phyloP scores from a whole-genome alignment of 2,797 vertebrate species.

The Acrossocheilus fasciatus region DNA sequence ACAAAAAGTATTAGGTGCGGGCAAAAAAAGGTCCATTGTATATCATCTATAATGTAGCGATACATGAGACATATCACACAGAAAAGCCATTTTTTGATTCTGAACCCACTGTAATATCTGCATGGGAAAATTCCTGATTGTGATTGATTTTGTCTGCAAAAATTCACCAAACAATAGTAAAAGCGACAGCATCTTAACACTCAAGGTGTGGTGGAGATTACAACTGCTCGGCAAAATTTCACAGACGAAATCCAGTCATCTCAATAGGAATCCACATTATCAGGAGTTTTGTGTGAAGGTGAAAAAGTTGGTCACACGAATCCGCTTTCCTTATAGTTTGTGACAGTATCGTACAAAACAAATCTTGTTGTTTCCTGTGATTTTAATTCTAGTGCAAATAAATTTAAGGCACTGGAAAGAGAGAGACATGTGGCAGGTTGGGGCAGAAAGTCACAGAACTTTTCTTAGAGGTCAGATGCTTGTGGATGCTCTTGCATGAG shows the following conservation, averaged over 20 bases:
- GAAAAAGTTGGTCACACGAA: too few relatives aligned
- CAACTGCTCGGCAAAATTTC: too few relatives aligned
- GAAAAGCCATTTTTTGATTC: background rate
- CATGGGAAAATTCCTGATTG: background rate
- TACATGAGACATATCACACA: background rate
- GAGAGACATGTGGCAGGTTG: background rate
- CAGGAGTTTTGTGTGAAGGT: too few relatives aligned
- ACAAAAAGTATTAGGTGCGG: background rate
- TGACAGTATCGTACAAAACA: background rate
- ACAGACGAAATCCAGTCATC: too few relatives aligned
- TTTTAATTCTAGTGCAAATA: background rate
- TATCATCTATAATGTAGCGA: background rate
- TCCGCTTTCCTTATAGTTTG: background rate
- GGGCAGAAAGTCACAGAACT: constrained; percentile 9
- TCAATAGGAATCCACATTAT: too few relatives aligned
- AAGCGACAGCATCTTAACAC: background rate
- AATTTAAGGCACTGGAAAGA: background rate
- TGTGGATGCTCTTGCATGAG: constrained; percentile 3
- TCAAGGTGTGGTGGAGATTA: background rate
- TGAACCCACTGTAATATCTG: background rate
- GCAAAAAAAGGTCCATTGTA: background rate
- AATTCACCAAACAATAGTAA: background rate
- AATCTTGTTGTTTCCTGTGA: background rate
- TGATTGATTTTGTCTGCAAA: background rate
- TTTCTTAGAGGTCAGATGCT: constrained; percentile 1